Evolutionary conservation across 2,113 vertebrate species (phyloP), one percentile per base, ranked within the genome.

Genomic region (Eira barbara): DNA sequence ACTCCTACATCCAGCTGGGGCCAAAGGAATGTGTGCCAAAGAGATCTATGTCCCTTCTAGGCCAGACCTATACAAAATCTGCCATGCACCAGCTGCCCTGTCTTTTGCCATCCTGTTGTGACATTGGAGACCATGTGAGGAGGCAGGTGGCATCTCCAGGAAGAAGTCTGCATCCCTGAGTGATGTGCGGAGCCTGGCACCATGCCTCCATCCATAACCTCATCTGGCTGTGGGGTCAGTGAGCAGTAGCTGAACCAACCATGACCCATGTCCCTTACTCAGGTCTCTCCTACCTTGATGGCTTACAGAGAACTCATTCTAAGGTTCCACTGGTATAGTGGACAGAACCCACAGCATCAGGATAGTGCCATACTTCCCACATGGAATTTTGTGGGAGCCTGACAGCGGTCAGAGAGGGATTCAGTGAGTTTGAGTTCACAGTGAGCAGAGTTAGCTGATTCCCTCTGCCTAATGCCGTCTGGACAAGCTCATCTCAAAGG

Each of bases 1-100:
- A 65, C 14, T 67, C 59, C 57, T 59, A 11, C n/a, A 57, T 81
- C n/a, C 27, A 80, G 31, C 0, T 49, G 15, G 34, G 55, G 5
- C 42, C 29, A 73, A 29, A 92, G 27, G n/a, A 74, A 31, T 25
- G 15, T 36, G 18, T 65, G 27, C 27, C 9, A 11, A 61, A 73
- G 27, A 47, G 69, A 74, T 1, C 6, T 2, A 10, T 1, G 1
- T 55, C 36, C 25, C 29, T 89, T 84, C 69, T 14, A 92, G 82
- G 23, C 36, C 29, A 71, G 52, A 15, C 7, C 23, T 65, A 1
- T 69, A 17, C 9, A 85, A 21, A 49, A 4, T 36, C 29, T 21
- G 47, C n/a, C 27, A 2, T 9, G 0, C 27, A 39, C 0, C 1
- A 55, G 27, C 21, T 14, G 4, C 7, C 15, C 4, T 69, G 1